phyloP scores from a whole-genome alignment of 2,113 vertebrate species.

The Apistogramma diplotaenia region DNA sequence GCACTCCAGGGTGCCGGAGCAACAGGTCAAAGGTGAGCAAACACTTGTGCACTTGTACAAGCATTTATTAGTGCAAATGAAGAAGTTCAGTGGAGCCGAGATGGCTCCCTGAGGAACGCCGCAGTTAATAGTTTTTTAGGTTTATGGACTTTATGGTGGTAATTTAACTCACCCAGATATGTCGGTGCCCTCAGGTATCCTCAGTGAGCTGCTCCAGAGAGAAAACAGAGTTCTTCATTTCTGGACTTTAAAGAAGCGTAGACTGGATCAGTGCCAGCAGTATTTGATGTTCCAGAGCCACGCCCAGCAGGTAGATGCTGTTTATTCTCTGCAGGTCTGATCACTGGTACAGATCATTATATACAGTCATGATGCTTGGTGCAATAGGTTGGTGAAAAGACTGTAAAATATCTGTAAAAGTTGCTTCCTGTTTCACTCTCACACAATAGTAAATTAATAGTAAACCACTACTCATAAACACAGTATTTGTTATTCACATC shows the following conservation, averaged over 20 bases:
- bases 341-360: too few relatives aligned
- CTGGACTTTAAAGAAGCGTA: conserved; percentile 95
- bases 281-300: conserved; percentile 96
- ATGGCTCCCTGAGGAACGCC: conserved; percentile 15
- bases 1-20: conserved; percentile 92
- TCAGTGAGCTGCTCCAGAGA: conserved; percentile 94
- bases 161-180: background rate
- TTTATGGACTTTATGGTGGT: background rate
- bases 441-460: background rate
- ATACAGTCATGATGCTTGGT: background rate
- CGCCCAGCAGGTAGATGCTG: conserved; percentile 86
- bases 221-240: conserved; percentile 97
- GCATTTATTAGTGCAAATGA: background rate
- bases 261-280: conserved; percentile 97
- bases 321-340: background rate
- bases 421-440: background rate
- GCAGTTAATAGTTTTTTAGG: background rate
- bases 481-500: too few relatives aligned
- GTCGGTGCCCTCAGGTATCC: conserved; percentile 81
- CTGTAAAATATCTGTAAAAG: background rate
- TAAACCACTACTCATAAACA: background rate
- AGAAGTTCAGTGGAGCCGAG: background rate
- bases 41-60: background rate
- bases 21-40: conserved; percentile 95
- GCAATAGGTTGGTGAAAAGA: too few relatives aligned